phyloP scores from a whole-genome alignment of 2,113 vertebrate genomes.

The Gymnobelideus leadbeateri region DNA sequence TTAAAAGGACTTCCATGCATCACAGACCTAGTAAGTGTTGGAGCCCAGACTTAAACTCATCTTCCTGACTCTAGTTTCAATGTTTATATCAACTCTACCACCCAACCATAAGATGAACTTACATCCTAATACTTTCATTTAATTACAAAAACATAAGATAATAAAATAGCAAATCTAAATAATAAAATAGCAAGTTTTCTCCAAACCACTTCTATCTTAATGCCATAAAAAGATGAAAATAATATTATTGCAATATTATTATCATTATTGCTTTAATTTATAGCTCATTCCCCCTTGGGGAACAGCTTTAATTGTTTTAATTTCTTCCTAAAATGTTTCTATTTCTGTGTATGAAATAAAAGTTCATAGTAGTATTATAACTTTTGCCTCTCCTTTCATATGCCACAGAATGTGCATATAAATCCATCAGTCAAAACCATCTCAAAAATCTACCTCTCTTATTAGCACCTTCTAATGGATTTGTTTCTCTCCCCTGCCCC shows the following conservation, averaged over 20 bases:
- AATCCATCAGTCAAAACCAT: background rate
- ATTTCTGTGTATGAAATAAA: background rate
- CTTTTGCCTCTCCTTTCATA: background rate
- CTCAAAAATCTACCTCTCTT: background rate
- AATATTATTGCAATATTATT: background rate
- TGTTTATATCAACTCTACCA: background rate
- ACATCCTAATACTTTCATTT: background rate
- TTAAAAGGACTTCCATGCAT: background rate
- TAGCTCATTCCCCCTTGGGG: background rate
- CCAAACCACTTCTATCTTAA: background rate
- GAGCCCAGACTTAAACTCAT: background rate
- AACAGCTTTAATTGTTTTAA: background rate
- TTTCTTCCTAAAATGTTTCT: background rate
- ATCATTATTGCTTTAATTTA: background rate
- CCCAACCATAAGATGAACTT: background rate
- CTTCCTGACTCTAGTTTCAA: background rate
- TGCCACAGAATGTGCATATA: background rate
- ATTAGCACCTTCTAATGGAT: background rate
- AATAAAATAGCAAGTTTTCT: background rate
- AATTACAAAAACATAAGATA: background rate
- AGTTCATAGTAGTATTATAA: background rate
- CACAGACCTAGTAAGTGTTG: background rate
- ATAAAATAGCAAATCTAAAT: background rate
- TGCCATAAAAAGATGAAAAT: background rate
- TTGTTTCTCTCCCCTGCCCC: no score